phyloP scores from a whole-genome alignment of 2,797 vertebrate species.

The Mormyrops attenuatus region DNA sequence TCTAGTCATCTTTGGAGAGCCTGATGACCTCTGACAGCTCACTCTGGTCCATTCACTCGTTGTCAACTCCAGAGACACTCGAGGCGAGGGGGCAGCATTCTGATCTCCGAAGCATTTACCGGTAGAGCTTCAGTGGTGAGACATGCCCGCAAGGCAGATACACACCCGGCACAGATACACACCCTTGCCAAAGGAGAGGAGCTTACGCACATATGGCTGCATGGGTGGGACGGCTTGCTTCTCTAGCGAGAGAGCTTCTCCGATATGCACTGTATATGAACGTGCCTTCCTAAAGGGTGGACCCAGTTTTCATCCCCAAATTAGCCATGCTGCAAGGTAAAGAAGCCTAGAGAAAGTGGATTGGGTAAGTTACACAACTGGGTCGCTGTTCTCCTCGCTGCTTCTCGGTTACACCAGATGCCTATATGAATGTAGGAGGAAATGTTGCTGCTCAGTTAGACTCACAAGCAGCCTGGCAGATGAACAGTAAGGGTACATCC shows the following conservation, averaged over 20 bases:
- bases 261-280: background rate
- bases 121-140: background rate
- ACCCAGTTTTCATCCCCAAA: background rate
- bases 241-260: background rate
- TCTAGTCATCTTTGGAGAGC: background rate
- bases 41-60: background rate
- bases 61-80: background rate
- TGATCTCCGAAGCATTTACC: background rate
- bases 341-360: background rate
- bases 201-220: slow-evolving; percentile 25
- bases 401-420: background rate
- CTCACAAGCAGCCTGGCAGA: background rate
- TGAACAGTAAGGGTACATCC: background rate
- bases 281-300: background rate
- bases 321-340: slow-evolving; percentile 2
- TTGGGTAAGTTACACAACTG: background rate
- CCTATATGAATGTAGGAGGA: background rate
- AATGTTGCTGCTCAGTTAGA: background rate
- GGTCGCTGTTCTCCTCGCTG: background rate
- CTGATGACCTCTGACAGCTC: background rate
- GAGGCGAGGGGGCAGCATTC: background rate
- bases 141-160: slow-evolving; percentile 13
- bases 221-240: background rate
- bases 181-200: background rate
- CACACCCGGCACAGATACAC: slow-evolving; percentile 16